phyloP scores from a whole-genome alignment of 1,140 invertebrate species.

The Drosophila serrata region DNA sequence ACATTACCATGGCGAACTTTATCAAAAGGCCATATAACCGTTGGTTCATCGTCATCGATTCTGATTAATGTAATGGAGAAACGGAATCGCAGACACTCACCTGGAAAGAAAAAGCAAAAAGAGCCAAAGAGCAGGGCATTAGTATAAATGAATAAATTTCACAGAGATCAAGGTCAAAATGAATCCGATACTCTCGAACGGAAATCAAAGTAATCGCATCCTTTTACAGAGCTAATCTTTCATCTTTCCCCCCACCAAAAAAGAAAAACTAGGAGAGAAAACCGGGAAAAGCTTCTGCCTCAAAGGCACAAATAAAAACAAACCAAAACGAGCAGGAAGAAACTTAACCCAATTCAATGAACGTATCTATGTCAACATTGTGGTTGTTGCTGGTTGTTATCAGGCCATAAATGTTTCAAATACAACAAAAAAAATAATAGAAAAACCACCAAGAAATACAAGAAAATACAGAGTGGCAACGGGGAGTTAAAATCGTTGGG shows the following conservation, averaged over 20 bases:
- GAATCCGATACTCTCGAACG: conserved; percentile 3
- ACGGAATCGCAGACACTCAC: conserved; percentile 25
- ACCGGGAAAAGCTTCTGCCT: conserved; percentile 7
- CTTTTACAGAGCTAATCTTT: conserved; percentile 35
- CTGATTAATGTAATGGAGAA: conserved; percentile 16
- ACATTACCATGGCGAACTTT: conserved; percentile 27
- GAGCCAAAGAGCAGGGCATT: conserved; percentile 26
- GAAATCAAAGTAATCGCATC: conserved; percentile 39
- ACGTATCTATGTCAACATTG: conserved; percentile 50
- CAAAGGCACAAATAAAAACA: conserved; percentile 18
- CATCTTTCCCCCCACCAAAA: conserved; percentile 1
- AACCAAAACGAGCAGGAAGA: conserved; percentile 7
- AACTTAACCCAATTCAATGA: conserved; percentile 53
- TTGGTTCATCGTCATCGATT: background rate
- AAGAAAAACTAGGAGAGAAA: background rate
- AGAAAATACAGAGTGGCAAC: background rate
- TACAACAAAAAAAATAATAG: conserved; percentile 43
- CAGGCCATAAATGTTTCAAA: conserved; percentile 52
- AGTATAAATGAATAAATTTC: conserved; percentile 49
- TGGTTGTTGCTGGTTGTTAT: conserved; percentile 31
- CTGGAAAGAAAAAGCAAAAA: conserved; percentile 40
- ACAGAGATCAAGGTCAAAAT: conserved; percentile 40
- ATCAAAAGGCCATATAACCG: conserved; percentile 28
- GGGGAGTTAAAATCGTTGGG: conserved; percentile 19
- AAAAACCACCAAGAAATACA: conserved; percentile 3